Conservation (phyloP, 2,113 vertebrate species). For the Procavia capensis region DNA sequence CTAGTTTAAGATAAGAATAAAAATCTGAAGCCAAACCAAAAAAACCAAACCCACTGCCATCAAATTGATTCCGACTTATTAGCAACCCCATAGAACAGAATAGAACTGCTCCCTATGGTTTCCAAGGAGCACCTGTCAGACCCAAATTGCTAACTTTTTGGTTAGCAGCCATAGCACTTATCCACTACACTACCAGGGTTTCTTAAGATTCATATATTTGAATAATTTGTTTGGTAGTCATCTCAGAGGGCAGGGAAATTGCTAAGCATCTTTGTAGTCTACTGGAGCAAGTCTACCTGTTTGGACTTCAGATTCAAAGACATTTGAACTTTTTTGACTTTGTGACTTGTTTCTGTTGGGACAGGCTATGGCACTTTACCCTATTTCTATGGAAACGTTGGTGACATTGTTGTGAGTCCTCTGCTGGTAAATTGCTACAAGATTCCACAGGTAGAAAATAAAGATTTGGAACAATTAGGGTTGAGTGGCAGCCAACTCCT, state of each 20-base stretch:
- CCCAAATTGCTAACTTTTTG: too few species aligned
- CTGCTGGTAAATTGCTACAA: constrained; percentile 98
- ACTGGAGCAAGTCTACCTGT: background rate
- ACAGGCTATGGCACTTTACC: constrained; percentile 98
- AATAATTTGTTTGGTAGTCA: background rate
- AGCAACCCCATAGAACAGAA: too few species aligned
- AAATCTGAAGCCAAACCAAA: background rate
- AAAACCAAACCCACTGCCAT: too few species aligned
- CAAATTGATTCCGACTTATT: too few species aligned
- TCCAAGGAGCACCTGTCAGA: too few species aligned
- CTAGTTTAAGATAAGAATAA: background rate
- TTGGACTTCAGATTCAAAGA: background rate
- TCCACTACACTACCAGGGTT: too few species aligned
- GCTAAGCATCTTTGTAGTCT: background rate
- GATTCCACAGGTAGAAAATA: constrained; percentile 92
- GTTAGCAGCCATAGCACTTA: too few species aligned
- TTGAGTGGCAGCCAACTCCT: constrained; percentile 92
- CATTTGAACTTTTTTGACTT: constrained; percentile 14
- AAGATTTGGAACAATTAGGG: constrained; percentile 92
- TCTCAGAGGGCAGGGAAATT: constrained; percentile 19
- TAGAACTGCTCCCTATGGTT: too few species aligned
- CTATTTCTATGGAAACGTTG: constrained; percentile 99
- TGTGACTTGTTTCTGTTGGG: constrained; percentile 46
- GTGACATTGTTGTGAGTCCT: constrained; percentile 98
- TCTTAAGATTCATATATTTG: background rate